phyloP scores from a whole-genome alignment of 2,797 vertebrate species.

The Mionectes olivaceus region DNA sequence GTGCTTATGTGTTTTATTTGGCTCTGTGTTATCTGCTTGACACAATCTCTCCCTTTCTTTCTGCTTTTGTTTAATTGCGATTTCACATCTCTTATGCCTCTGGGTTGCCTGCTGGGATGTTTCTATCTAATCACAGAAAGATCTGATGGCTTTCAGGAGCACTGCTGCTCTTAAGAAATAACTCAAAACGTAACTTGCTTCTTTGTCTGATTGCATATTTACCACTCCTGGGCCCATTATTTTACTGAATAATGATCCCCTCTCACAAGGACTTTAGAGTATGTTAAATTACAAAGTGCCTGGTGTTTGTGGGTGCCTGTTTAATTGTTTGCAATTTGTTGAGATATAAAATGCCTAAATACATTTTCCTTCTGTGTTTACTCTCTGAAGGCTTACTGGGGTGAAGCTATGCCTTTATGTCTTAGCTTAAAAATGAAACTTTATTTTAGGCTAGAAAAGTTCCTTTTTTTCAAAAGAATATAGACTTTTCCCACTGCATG shows the following conservation, averaged over 20 bases:
- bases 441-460: neutral
- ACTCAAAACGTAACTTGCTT: neutral
- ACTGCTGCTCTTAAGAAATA: neutral
- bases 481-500: rapidly evolving
- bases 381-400: neutral
- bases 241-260: neutral
- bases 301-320: neutral
- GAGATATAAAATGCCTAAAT: neutral
- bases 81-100: neutral
- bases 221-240: neutral
- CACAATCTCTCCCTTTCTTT: neutral
- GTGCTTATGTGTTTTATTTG: neutral
- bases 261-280: neutral
- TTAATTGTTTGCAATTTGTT: neutral
- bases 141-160: neutral
- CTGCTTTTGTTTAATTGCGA: neutral
- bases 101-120: neutral
- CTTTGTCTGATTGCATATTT: neutral
- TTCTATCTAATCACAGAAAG: neutral
- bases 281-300: neutral
- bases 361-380: neutral
- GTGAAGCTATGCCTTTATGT: neutral
- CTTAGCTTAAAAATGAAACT: neutral
- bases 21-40: neutral
- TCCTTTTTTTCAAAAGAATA: neutral